Conservation (phyloP, 2,888 invertebrate genomes). For the Lydus trimaculatus region DNA sequence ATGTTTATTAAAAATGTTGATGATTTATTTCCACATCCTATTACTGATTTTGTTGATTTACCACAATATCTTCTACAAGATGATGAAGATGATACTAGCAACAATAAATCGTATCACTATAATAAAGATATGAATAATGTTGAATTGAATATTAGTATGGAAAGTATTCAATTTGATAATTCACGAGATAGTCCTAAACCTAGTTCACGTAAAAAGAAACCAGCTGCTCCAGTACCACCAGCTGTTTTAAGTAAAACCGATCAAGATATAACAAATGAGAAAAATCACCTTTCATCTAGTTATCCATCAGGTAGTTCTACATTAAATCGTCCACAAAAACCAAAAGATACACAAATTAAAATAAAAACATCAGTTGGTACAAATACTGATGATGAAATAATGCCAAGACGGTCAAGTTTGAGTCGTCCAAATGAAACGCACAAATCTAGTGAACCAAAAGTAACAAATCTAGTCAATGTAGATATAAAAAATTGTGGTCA, state of each 20-base stretch:
- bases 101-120: slow-evolving; percentile 16
- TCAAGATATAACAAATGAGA: slow-evolving; percentile 44
- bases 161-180: slow-evolving; percentile 23
- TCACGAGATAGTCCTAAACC: slow-evolving; percentile 67
- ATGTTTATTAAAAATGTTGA: slow-evolving; percentile 81
- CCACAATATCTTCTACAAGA: slow-evolving; percentile 39
- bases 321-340: slow-evolving; percentile 65
- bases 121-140: slow-evolving; percentile 7
- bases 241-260: slow-evolving; percentile 52
- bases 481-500: slow-evolving; percentile 59
- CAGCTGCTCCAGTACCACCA: slow-evolving; percentile 74
- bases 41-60: slow-evolving; percentile 72
- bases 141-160: slow-evolving; percentile 34
- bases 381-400: slow-evolving; percentile 41
- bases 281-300: slow-evolving; percentile 42
- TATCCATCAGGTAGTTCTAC: slow-evolving; percentile 65
- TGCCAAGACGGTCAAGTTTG: slow-evolving; percentile 13
- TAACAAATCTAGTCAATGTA: slow-evolving; percentile 64
- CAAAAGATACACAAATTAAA: slow-evolving; percentile 55
- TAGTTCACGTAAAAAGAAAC: slow-evolving; percentile 73
- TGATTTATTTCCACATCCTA: slow-evolving; percentile 77
- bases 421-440: slow-evolving; percentile 19
- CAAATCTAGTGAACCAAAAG: slow-evolving; percentile 37
- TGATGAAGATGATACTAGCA: slow-evolving; percentile 53
- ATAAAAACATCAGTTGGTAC: slow-evolving; percentile 59